Base-by-base conservation (phyloP, 2,113 vertebrate genomes). In the Notothenia rossii region DNA sequence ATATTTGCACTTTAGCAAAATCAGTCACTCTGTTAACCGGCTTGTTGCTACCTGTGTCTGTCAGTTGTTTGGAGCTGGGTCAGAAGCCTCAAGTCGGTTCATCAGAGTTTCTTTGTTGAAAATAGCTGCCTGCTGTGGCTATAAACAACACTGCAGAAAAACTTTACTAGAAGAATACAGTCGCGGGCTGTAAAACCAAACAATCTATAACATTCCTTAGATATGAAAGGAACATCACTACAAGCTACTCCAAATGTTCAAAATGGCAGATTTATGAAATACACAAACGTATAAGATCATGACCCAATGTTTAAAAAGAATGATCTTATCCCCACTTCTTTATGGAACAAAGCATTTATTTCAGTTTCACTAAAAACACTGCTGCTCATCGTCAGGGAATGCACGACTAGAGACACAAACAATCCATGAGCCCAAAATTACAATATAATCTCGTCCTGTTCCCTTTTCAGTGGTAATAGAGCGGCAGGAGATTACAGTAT, bases 401-500 rank as follows among this genome's bases (percentile, higher is more conserved):
- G 29, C 75, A 68, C 7, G 7, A 14, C 7, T 1, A 76, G 20
- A 59, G 29, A 65, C 46, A 59, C 66, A 12, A 48, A 22, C 70
- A 76, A 77, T 82, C 79, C 82, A 72, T 50, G 64, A 29, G 79
- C 60, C 71, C 61, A 22, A 79, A 82, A 75, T 68, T 61, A 87
- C 79, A 87, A 75, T 75, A 70, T 70, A 72, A 53, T 81, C 69
- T 81, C 79, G 83, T 87, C 80, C 69, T n/a, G 55, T 72, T 61
- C 3, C 55, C 60, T 55, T 46, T 78, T 79, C 20, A 46, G 51
- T 83, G 73, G 74, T 81, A 81, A 87, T 70, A 62, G 80, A 86
- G 69, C 80, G 81, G 81, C 65, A 49, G 62, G 71, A 81, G 85
- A 83, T 89, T 79, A 22, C 22, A 22, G 22, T 22, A 86, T 77